These are phyloP conservation scores for Alosa alosa DNA, from an alignment of 2,113 vertebrate species.

Conservation along the genomic window DNA sequence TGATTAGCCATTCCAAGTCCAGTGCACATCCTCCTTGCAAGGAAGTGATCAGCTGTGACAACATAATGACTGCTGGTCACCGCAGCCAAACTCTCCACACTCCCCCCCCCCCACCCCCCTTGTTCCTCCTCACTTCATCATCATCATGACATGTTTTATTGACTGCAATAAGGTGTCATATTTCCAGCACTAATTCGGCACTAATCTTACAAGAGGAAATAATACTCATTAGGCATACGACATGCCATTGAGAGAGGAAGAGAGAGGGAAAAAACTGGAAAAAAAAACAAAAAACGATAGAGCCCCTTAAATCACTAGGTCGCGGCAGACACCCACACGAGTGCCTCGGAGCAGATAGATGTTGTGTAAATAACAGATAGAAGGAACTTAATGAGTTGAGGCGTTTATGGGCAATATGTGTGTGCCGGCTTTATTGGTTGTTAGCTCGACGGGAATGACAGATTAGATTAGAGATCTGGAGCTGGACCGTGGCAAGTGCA, in stretches of 20 bases:
- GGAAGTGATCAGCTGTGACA: slow-evolving; percentile 15
- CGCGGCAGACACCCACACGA: neutral
- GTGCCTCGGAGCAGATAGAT: slow-evolving; percentile 20
- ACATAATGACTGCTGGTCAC: neutral
- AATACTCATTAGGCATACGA: slow-evolving; percentile 32
- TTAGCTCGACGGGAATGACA: slow-evolving; percentile 19
- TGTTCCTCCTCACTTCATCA: slow-evolving; percentile 28
- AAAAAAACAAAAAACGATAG: neutral
- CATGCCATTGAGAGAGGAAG: slow-evolving; percentile 8
- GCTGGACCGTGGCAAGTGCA: neutral
- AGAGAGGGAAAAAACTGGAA: neutral
- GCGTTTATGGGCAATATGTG: slow-evolving; percentile 36
- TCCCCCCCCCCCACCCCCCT: neutral
- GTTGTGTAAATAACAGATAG: slow-evolving; percentile 42
- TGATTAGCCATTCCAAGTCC: neutral
- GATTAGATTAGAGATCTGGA: neutral
- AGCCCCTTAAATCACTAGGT: slow-evolving; percentile 46
- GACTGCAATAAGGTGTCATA: slow-evolving; percentile 50
- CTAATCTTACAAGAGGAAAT: slow-evolving; percentile 47
- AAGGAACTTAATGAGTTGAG: slow-evolving; percentile 44
- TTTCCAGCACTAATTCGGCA: slow-evolving; percentile 41
- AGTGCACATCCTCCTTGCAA: neutral
- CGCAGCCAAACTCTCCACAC: neutral
- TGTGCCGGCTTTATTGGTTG: slow-evolving; percentile 20
- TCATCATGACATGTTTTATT: slow-evolving; percentile 50